phyloP scores from a whole-genome alignment of 2,113 vertebrate genomes.

The Paratilapia polleni region DNA sequence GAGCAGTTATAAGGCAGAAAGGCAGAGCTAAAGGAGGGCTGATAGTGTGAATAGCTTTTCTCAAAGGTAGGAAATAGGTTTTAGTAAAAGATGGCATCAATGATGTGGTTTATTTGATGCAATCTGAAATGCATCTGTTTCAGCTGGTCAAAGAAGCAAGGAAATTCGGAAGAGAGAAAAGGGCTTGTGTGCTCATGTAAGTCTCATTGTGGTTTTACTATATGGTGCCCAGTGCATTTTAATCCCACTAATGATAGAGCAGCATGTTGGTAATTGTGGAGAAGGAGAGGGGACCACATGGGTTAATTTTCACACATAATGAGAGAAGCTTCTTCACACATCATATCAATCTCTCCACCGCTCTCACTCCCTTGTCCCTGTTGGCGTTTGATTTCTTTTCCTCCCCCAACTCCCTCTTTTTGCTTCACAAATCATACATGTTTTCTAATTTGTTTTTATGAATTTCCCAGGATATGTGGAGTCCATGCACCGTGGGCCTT shows the following conservation, averaged over 20 bases:
- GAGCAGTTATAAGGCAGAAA: background rate
- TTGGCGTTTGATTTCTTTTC: background rate
- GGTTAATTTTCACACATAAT: conserved; percentile 60
- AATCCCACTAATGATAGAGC: conserved; percentile 42
- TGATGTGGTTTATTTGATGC: background rate
- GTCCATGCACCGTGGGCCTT: background rate
- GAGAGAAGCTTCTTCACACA: conserved; percentile 34
- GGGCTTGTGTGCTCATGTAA: background rate
- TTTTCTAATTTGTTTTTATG: conserved; percentile 13
- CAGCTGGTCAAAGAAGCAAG: background rate
- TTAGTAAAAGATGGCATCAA: background rate
- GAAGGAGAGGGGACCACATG: conserved; percentile 8
- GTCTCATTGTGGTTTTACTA: background rate
- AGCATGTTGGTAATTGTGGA: conserved; percentile 42
- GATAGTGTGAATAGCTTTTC: background rate
- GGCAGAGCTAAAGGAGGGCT: background rate
- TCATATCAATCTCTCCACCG: conserved; percentile 5
- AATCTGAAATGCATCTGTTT: background rate
- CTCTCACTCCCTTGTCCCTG: background rate
- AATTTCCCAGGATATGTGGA: background rate
- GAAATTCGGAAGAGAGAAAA: background rate
- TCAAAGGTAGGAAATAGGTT: background rate
- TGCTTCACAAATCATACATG: background rate
- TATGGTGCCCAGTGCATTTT: conserved; percentile 12
- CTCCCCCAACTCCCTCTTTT: background rate